Evolutionary conservation across 2,888 invertebrate species (phyloP).

Genomic region (Alentia gelatinosa): DNA sequence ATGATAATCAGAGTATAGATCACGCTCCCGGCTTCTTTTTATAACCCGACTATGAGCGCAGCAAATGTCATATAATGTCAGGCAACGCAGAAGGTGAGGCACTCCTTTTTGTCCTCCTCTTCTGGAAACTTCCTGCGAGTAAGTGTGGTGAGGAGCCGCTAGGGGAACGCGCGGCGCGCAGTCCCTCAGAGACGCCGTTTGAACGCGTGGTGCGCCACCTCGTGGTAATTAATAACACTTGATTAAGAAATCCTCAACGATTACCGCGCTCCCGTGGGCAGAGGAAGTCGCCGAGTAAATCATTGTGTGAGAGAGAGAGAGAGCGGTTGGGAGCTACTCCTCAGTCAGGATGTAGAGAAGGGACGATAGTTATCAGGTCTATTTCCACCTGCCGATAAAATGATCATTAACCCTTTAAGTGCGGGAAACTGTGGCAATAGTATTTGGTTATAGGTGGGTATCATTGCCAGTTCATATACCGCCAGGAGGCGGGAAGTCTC

Average conservation of each 20-base stretch:
- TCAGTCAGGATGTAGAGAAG: too few relatives aligned
- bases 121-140: background rate
- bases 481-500: too few relatives aligned
- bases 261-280: background rate
- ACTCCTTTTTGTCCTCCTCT: background rate
- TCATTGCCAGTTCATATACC: too few relatives aligned
- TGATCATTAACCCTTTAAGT: too few relatives aligned
- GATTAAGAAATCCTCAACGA: background rate
- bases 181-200: too few relatives aligned
- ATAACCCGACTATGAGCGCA: slow-evolving; percentile 2
- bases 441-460: too few relatives aligned
- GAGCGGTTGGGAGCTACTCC: background rate
- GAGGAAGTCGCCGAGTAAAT: background rate
- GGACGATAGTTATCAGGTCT: too few relatives aligned
- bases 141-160: background rate
- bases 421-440: too few relatives aligned
- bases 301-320: background rate
- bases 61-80: slow-evolving; percentile 21
- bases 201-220: background rate
- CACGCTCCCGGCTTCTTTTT: background rate
- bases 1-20: slow-evolving; percentile 3
- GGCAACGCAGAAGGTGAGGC: background rate
- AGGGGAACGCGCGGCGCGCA: too few relatives aligned
- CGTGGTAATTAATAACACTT: slow-evolving; percentile 15
- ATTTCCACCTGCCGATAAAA: too few relatives aligned